Base-by-base conservation (phyloP, 2,113 vertebrate species). In the Peromyscus leucopus region DNA sequence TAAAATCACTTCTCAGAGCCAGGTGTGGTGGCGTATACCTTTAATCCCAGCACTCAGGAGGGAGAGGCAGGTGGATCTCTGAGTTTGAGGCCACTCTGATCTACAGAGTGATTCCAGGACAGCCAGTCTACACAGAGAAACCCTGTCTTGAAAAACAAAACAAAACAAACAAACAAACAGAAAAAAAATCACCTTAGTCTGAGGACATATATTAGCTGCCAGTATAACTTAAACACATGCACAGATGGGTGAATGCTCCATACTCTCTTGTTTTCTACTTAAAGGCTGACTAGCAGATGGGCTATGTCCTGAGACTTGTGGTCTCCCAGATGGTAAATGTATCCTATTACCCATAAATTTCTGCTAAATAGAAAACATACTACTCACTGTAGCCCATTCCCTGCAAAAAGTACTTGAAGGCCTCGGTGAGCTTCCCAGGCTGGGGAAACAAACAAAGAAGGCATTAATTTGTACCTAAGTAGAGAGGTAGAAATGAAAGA, bases 351-450 rank as follows among this genome's bases (percentile, higher is more conserved):
- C 63, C 17, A 65, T 86, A 93, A 21, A 59, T 71, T 16, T 85
- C 75, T 83, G 51, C 36, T 89, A 93, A 61, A 90, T 2, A 90
- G 46, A 84, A 97, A 97, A 42, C 92, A 42, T 91, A 92, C 63
- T 98, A 99, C 99, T 99, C 99, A 99, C 99, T 99, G 98, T 99
- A 99, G 98, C 99, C 99, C 99, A 99, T 99, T 97, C 99, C 99
- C 97, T 99, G 99, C 96, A 99, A 99, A 98, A 99, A 99, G 98
- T 99, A 99, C 98, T 99, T 99, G 98, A 99, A 99, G 90, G 99
- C 99, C 98, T 99, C 99, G 0, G 99, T 99, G 98, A 99, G 98
- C 98, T 99, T 99, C 93, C 99, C 99, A 36, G 99, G 99, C 99
- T 99, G 95, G 55, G 95, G 95, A 72, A 65, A 97, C 93, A 86